A percentile compares a stretch with the other conserved stretches of the same genome.
Conservation (phyloP, 2,797 vertebrate species). For the Clarias platycephalus region DNA sequence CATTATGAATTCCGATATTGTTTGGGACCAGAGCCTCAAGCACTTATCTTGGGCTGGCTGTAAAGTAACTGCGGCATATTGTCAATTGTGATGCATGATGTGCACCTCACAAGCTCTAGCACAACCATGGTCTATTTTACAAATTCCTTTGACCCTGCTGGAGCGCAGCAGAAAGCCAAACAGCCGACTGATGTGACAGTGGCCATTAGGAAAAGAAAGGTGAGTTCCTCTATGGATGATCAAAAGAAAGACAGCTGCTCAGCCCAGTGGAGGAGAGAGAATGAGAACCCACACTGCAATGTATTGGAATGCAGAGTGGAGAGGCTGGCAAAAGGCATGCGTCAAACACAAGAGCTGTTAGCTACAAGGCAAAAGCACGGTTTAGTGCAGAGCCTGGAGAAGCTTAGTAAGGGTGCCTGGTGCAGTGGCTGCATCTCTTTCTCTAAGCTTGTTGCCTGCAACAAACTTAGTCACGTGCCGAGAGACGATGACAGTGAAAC, state of each 20-base stretch:
- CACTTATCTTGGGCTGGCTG: background rate
- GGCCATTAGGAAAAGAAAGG: conserved; percentile 5
- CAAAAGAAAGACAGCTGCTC: conserved; percentile 9
- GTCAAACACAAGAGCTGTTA: background rate
- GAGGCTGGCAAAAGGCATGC: background rate
- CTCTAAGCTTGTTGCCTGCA: background rate
- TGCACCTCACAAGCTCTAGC: background rate
- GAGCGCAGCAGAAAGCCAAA: background rate
- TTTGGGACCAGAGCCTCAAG: no score
- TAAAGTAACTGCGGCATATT: background rate
- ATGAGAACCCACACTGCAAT: background rate
- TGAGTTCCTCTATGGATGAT: conserved; percentile 6
- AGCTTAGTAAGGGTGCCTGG: background rate
- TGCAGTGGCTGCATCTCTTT: background rate
- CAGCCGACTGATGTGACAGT: conserved; percentile 5
- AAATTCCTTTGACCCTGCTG: background rate
- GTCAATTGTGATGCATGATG: background rate
- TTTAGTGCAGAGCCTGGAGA: background rate
- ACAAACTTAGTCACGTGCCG: background rate
- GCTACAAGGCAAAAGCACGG: background rate
- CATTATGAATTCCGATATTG: background rate
- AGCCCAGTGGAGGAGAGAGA: background rate
- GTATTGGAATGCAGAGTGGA: background rate
- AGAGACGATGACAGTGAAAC: background rate
- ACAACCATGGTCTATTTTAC: background rate